A percentile compares a stretch with the other conserved stretches of the same genome.
phyloP scores from a whole-genome alignment of 2,113 vertebrate genomes.

The Carassius auratus region DNA sequence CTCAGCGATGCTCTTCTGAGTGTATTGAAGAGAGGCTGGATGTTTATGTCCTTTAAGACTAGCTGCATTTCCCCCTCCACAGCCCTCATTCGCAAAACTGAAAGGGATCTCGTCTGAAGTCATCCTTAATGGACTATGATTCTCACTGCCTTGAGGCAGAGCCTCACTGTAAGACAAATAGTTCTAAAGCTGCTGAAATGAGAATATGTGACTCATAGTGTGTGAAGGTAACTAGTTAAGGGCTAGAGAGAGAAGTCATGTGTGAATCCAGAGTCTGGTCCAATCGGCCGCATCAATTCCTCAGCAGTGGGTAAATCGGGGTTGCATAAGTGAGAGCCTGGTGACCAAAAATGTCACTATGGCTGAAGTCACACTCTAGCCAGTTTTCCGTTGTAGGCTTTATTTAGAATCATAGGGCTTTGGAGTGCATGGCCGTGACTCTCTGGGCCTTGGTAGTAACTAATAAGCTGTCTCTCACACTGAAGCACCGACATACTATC shows the following conservation, averaged over 20 bases:
- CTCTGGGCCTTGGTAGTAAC: background rate
- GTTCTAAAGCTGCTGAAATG: background rate
- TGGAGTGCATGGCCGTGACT: too few species aligned
- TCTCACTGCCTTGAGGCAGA: background rate
- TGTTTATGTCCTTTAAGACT: background rate
- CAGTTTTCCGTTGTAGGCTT: background rate
- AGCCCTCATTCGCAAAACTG: slow-evolving; percentile 20
- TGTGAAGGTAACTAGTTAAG: background rate
- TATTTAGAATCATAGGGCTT: background rate
- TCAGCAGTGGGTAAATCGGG: slow-evolving; percentile 88
- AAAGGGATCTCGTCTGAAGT: slow-evolving; percentile 12
- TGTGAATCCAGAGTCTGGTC: slow-evolving; percentile 66
- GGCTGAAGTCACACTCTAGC: background rate
- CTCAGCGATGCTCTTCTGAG: slow-evolving; percentile 59
- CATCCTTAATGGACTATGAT: slow-evolving; percentile 30
- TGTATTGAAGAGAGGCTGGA: slow-evolving; percentile 1
- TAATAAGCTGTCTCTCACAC: background rate
- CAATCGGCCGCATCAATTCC: slow-evolving; percentile 88
- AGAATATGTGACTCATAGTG: background rate
- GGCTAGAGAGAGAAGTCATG: slow-evolving; percentile 70
- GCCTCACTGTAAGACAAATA: slow-evolving; percentile 50
- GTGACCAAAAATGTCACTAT: background rate
- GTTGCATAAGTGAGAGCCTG: slow-evolving; percentile 15
- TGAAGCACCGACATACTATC: background rate
- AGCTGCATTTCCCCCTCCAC: slow-evolving; percentile 4